Percentiles rank a stretch among this genome's conserved stretches.
These are phyloP conservation scores for Notamacropus eugenii DNA, from an alignment of 2,797 vertebrate genomes.

Conservation along the genomic window DNA sequence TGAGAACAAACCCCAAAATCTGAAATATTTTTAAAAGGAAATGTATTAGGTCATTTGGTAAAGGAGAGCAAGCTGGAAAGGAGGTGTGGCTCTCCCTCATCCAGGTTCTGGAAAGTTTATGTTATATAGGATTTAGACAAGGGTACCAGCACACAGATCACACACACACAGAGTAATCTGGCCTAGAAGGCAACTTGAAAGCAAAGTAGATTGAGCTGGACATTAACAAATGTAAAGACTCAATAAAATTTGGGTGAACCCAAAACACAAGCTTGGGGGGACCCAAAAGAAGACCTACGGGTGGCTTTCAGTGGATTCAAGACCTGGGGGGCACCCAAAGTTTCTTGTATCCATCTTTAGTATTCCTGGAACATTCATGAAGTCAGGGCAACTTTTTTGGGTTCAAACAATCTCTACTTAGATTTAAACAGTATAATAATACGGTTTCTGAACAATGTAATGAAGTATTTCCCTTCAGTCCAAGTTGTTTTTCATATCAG, in stretches of 20 bases:
- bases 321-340: neutral
- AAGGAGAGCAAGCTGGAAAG: neutral
- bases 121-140: neutral
- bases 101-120: neutral
- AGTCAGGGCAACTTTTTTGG: neutral
- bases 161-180: too few relatives aligned
- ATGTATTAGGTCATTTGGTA: neutral
- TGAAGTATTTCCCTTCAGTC: neutral
- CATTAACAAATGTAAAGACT: neutral
- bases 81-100: neutral
- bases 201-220: neutral
- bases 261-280: neutral
- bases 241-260: neutral
- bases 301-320: neutral
- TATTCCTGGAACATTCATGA: neutral
- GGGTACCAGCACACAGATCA: neutral
- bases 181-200: too few relatives aligned
- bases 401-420: neutral
- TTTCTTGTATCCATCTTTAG: neutral
- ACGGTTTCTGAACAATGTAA: neutral
- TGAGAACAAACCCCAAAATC: neutral
- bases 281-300: neutral
- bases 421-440: neutral
- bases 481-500: neutral
- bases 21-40: neutral